Conservation (phyloP, 2,888 invertebrate genomes). For the Drosophila diplacantha region DNA sequence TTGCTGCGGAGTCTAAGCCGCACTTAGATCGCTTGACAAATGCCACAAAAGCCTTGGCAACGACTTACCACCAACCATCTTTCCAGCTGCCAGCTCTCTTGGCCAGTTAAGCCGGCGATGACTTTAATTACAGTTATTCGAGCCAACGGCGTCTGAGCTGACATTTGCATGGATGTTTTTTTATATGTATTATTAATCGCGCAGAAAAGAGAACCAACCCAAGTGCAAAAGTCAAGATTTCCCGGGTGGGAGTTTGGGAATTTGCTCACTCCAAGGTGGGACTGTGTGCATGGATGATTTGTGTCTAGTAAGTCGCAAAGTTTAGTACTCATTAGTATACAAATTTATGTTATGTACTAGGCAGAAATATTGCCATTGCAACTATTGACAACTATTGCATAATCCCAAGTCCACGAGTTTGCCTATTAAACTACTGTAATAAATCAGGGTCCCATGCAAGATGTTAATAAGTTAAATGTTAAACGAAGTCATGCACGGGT, state of each 20-base stretch:
- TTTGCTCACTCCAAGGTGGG: conserved; percentile 9
- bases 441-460: conserved; percentile 11
- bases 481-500: neutral
- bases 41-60: conserved; percentile 63
- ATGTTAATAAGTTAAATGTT: conserved; percentile 6
- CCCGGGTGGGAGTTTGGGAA: conserved; percentile 26
- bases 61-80: conserved; percentile 42
- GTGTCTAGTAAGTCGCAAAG: conserved; percentile 9
- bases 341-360: conserved; percentile 15
- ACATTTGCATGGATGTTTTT: conserved; percentile 27
- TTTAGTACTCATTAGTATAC: conserved; percentile 19
- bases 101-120: conserved; percentile 32
- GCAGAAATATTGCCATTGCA: conserved; percentile 14
- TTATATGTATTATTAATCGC: conserved; percentile 1
- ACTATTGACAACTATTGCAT: conserved; percentile 4
- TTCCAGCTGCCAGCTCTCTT: conserved; percentile 21
- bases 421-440: conserved; percentile 1
- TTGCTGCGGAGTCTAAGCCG: conserved; percentile 3
- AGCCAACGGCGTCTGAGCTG: conserved; percentile 54
- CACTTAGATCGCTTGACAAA: conserved; percentile 47
- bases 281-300: conserved; percentile 10
- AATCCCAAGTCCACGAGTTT: conserved; percentile 3
- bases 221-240: conserved; percentile 41
- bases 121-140: conserved; percentile 49
- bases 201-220: conserved; percentile 14